Evolutionary conservation across 1,140 invertebrate species (phyloP).

Genomic region (Drosophila miranda): DNA sequence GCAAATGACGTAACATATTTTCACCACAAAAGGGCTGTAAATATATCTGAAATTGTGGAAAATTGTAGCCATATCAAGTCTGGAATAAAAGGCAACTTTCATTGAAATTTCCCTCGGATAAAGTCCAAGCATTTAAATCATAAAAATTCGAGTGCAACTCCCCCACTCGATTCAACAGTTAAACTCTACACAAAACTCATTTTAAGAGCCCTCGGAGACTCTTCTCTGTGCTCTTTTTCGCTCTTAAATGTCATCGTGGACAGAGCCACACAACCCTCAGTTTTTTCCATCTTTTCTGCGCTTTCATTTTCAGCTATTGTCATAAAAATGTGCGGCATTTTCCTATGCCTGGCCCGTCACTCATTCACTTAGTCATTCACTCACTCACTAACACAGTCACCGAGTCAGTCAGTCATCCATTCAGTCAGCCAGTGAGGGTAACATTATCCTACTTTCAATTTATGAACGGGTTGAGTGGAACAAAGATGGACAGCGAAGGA

Average conservation of each 20-base stretch:
- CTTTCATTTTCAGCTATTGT: conserved; percentile 72
- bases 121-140: not conserved
- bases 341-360: conserved; percentile 27
- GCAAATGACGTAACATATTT: conserved; percentile 60
- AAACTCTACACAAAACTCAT: conserved; percentile 48
- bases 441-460: conserved; percentile 47
- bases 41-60: not conserved
- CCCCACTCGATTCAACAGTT: conserved; percentile 55
- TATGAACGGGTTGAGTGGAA: not conserved
- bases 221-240: conserved; percentile 4
- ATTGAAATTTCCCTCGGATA: no score
- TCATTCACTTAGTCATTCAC: conserved; percentile 26
- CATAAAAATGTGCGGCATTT: conserved; percentile 54
- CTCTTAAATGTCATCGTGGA: conserved; percentile 22
- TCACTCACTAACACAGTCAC: conserved; percentile 21
- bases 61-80: not conserved
- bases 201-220: conserved; percentile 24
- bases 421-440: conserved; percentile 24
- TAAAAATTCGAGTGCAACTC: no score
- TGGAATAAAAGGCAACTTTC: no score
- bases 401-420: conserved; percentile 20
- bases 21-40: not conserved
- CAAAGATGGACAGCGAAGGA: not conserved
- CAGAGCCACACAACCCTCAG: not conserved
- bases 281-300: conserved; percentile 19